Conservation (phyloP, 2,888 invertebrate species). For the Selenia dentaria region DNA sequence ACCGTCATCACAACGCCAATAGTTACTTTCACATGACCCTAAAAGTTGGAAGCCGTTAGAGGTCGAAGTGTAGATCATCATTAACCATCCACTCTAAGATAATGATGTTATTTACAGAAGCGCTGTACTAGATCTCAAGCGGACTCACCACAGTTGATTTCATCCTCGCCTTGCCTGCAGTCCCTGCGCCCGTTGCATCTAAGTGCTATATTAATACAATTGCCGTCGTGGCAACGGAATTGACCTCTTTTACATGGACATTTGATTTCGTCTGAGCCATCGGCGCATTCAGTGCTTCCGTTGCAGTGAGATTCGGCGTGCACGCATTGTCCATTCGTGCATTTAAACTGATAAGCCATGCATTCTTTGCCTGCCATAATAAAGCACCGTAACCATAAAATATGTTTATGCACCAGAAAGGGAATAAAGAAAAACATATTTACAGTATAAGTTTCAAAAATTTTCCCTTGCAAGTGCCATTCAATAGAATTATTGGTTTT, state of each 20-base stretch:
- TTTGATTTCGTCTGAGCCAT: slow-evolving; percentile 73
- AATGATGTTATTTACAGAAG: slow-evolving; percentile 33
- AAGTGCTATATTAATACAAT: slow-evolving; percentile 86
- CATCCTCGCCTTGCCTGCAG: slow-evolving; percentile 86
- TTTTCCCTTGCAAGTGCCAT: slow-evolving; percentile 30
- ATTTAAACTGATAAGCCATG: slow-evolving; percentile 86
- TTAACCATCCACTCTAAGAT: too few relatives aligned
- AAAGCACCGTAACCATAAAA: slow-evolving; percentile 67
- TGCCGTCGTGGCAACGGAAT: slow-evolving; percentile 86
- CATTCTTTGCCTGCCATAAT: slow-evolving; percentile 75
- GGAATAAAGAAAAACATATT: slow-evolving; percentile 19
- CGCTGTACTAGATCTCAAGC: slow-evolving; percentile 2
- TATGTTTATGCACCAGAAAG: slow-evolving; percentile 36
- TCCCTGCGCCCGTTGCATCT: slow-evolving; percentile 87
- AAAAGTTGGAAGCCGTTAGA: neutral
- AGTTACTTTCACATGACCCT: neutral
- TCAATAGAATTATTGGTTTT: slow-evolving; percentile 3
- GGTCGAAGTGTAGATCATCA: neutral
- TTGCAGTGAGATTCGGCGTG: slow-evolving; percentile 80
- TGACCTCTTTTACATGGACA: slow-evolving; percentile 78
- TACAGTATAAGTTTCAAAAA: neutral
- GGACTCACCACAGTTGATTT: slow-evolving; percentile 79
- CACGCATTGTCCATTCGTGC: slow-evolving; percentile 87
- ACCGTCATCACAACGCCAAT: neutral
- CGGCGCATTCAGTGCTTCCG: slow-evolving; percentile 76